Percentiles rank a stretch among this genome's conserved stretches.
These are phyloP conservation scores for Cossypha niveicapilla DNA, from an alignment of 2,797 vertebrate species.

Conservation along the genomic window DNA sequence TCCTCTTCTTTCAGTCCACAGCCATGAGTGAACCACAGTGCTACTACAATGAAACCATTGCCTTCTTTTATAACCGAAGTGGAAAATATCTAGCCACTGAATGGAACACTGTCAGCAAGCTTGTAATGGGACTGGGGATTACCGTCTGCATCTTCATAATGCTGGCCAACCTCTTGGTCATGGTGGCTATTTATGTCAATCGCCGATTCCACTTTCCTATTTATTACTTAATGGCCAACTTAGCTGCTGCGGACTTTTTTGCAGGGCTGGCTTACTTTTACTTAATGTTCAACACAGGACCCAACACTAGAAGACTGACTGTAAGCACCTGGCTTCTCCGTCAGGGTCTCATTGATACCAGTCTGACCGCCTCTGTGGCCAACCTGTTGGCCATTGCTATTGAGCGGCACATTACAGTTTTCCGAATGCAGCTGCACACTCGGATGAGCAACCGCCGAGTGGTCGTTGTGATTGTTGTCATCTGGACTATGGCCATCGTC, in stretches of 20 bases:
- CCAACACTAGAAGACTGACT: conserved; percentile 91
- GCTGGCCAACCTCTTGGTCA: conserved; percentile 97
- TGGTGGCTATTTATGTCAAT: conserved; percentile 98
- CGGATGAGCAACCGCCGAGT: conserved; percentile 97
- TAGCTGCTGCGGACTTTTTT: conserved; percentile 98
- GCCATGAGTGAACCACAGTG: conserved; percentile 87
- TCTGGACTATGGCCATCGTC: conserved; percentile 97
- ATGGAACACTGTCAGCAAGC: conserved; percentile 94
- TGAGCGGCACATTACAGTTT: conserved; percentile 97
- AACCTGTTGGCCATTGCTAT: conserved; percentile 97
- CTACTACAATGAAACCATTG: conserved; percentile 96
- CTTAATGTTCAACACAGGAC: conserved; percentile 99
- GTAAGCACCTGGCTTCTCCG: conserved; percentile 96
- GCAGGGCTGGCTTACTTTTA: conserved; percentile 98
- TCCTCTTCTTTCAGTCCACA: conserved; percentile 63
- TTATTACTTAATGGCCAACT: conserved; percentile 99
- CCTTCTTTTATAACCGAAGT: conserved; percentile 98
- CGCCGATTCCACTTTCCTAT: conserved; percentile 99
- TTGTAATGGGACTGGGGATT: conserved; percentile 98
- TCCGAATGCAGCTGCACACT: conserved; percentile 98
- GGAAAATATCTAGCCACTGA: conserved; percentile 89
- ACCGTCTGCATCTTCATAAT: conserved; percentile 99
- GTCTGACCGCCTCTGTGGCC: conserved; percentile 94
- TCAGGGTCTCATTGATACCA: conserved; percentile 97
- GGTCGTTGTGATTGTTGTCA: conserved; percentile 96